Percentiles rank a stretch among this genome's conserved stretches.
These are phyloP conservation scores for Sturnus vulgaris DNA, from an alignment of 2,113 vertebrate species.

Conservation along the genomic window DNA sequence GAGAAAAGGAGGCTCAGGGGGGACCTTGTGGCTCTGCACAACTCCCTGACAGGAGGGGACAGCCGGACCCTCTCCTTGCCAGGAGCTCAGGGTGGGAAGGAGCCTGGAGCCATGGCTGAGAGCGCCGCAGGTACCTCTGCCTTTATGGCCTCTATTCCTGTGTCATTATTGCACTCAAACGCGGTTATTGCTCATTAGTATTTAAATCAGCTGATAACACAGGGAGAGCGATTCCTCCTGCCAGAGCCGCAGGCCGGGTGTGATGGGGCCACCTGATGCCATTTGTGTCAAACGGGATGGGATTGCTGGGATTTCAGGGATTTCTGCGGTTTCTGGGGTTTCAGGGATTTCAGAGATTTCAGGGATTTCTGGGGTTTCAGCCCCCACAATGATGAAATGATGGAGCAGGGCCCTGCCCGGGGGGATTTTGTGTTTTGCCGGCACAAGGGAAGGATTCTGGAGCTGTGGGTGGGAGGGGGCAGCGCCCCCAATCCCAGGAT, in stretches of 20 bases:
- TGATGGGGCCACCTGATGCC: background rate
- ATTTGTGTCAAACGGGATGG: background rate
- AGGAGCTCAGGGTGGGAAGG: background rate
- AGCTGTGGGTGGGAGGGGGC: background rate
- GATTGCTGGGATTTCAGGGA: background rate
- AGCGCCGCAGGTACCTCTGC: background rate
- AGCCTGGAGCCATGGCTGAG: background rate
- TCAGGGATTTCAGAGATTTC: too few species aligned
- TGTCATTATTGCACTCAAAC: conserved; percentile 16
- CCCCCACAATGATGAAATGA: too few species aligned
- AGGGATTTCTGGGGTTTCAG: background rate
- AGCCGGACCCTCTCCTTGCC: background rate
- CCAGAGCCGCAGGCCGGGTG: background rate
- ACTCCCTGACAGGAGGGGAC: background rate
- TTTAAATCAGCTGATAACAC: conserved; percentile 56
- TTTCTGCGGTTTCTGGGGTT: background rate
- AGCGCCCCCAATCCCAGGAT: too few species aligned
- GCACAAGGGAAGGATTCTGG: background rate
- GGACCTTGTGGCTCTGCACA: background rate
- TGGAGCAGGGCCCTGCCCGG: background rate
- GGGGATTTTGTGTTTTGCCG: too few species aligned
- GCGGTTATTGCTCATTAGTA: conserved; percentile 42
- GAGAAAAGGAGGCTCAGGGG: background rate
- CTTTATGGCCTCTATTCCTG: conserved; percentile 2
- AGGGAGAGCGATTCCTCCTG: background rate